These are phyloP conservation scores for Alces alces DNA, from an alignment of 2,113 vertebrate species.

Conservation along the genomic window DNA sequence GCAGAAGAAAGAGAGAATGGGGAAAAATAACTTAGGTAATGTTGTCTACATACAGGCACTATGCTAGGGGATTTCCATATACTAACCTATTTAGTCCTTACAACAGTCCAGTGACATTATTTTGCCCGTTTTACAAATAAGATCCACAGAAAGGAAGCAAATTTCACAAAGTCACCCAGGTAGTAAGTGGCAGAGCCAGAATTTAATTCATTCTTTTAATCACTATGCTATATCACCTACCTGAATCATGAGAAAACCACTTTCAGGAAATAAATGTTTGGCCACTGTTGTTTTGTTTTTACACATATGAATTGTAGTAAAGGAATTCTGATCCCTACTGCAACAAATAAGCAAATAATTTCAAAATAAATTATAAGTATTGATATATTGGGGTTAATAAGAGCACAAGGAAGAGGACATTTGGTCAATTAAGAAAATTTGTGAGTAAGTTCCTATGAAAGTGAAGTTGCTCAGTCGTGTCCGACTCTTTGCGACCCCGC, in stretches of 20 bases:
- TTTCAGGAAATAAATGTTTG: neutral
- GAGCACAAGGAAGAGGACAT: neutral
- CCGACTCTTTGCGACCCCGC: too few relatives aligned
- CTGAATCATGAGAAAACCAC: neutral
- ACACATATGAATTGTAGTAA: neutral
- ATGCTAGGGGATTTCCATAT: neutral
- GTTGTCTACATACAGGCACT: neutral
- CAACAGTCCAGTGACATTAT: neutral
- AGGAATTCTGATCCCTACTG: neutral
- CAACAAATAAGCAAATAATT: neutral
- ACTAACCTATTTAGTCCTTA: neutral
- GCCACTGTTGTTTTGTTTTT: neutral
- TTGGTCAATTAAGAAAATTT: neutral
- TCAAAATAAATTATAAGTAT: neutral
- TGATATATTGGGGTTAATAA: neutral
- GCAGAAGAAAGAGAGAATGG: neutral
- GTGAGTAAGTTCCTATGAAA: neutral
- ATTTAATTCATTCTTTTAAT: neutral
- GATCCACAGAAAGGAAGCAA: neutral
- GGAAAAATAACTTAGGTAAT: neutral
- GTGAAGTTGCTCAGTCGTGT: too few relatives aligned
- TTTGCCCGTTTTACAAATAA: neutral
- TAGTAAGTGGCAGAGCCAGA: neutral
- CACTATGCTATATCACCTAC: accelerated
- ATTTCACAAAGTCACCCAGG: neutral